Conservation (phyloP, 2,113 vertebrate species). For the Rhegmatorhina hoffmannsi region DNA sequence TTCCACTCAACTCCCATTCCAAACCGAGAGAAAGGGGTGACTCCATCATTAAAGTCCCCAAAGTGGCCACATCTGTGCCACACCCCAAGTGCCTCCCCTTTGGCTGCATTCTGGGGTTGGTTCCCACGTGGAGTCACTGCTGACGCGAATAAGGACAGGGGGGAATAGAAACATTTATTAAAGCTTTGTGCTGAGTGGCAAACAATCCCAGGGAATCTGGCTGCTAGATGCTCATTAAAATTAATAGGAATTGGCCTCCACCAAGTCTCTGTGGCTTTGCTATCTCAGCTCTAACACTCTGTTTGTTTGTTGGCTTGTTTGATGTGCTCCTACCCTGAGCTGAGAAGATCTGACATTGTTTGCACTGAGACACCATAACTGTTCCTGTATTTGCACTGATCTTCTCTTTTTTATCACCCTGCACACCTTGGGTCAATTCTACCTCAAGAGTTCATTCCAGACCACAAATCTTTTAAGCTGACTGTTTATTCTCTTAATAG, state of each 20-base stretch:
- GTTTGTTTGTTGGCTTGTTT: slow-evolving; percentile 31
- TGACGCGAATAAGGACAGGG: background rate
- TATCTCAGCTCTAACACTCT: background rate
- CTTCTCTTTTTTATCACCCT: background rate
- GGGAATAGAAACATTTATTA: background rate
- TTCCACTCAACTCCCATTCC: background rate
- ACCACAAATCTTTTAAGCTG: background rate
- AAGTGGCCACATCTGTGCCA: background rate
- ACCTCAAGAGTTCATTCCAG: background rate
- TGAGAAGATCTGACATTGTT: slow-evolving; percentile 2
- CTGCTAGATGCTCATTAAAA: slow-evolving; percentile 23
- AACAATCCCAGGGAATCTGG: background rate
- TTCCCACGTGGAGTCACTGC: background rate
- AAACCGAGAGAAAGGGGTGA: background rate
- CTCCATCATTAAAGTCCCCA: no score
- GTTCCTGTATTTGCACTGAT: background rate
- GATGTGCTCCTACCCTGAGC: background rate
- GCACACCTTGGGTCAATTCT: slow-evolving; percentile 1
- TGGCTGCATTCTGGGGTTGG: background rate
- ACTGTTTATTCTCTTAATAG: background rate
- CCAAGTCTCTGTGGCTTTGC: slow-evolving; percentile 8
- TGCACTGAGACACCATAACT: background rate
- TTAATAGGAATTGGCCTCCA: slow-evolving; percentile 32
- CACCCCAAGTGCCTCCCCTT: background rate
- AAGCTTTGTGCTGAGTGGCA: slow-evolving; percentile 17